phyloP scores from a whole-genome alignment of 1,140 invertebrate species.

The Macrosteles quadrilineatus region DNA sequence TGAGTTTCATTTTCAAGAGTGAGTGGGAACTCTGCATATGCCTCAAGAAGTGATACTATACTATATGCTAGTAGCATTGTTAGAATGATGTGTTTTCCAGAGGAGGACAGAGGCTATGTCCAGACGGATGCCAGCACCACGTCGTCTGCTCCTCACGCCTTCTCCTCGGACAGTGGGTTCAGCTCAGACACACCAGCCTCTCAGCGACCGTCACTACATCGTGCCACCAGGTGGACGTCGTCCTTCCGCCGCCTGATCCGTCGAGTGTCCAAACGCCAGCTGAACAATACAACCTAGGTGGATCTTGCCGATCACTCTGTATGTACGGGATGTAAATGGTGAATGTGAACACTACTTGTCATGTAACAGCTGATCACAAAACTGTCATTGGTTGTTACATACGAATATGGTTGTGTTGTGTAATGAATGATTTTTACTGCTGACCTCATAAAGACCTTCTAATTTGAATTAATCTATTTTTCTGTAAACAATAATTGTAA shows the following conservation, averaged over 20 bases:
- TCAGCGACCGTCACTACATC: slow-evolving; percentile 46
- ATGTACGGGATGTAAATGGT: not conserved
- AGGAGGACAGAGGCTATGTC: slow-evolving; percentile 17
- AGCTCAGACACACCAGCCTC: slow-evolving; percentile 47
- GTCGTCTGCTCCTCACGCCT: slow-evolving; percentile 46
- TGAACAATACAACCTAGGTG: slow-evolving; percentile 26
- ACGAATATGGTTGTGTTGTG: not conserved
- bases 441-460: too few species aligned
- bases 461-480: too few species aligned
- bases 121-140: slow-evolving; percentile 41
- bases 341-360: not conserved
- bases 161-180: slow-evolving; percentile 58
- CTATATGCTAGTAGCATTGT: too few species aligned
- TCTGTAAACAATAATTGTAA: too few species aligned
- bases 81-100: too few species aligned
- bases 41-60: too few species aligned
- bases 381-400: slow-evolving; percentile 2
- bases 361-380: not conserved
- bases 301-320: not conserved
- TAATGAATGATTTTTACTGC: not conserved
- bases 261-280: slow-evolving; percentile 49
- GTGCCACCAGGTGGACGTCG: slow-evolving; percentile 56
- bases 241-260: slow-evolving; percentile 57
- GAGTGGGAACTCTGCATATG: too few species aligned
- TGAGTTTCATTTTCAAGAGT: too few species aligned